Percentiles rank a stretch among this genome's conserved stretches.
Evolutionary conservation across 2,797 vertebrate species (phyloP).

Genomic region (Bradypodion ventrale): DNA sequence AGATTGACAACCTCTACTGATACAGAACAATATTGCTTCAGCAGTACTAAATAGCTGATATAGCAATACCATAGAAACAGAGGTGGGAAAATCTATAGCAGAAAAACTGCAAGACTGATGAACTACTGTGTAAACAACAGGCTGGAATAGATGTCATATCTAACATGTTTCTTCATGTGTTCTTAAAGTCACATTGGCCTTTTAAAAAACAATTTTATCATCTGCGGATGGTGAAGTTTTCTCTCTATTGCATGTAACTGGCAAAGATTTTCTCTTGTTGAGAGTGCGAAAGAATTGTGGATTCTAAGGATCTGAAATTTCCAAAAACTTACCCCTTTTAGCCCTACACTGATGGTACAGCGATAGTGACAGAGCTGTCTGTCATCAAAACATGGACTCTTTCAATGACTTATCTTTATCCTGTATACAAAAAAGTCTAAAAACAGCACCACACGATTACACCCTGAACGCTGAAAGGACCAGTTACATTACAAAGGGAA

Average conservation of each 20-base stretch:
- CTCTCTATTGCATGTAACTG: neutral
- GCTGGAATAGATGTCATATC: neutral
- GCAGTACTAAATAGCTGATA: neutral
- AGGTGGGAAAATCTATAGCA: neutral
- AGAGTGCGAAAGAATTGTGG: neutral
- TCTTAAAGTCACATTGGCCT: neutral
- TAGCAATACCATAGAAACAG: neutral
- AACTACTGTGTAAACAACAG: neutral
- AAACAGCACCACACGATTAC: neutral
- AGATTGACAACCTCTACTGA: too few species aligned
- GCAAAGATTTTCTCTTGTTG: neutral
- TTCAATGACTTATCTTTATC: too few species aligned
- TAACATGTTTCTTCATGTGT: neutral
- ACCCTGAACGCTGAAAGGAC: neutral
- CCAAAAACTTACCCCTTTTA: neutral
- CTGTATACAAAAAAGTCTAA: neutral
- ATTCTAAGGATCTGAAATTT: neutral
- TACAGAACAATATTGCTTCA: neutral
- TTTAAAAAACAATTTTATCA: neutral
- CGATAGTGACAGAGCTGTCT: neutral
- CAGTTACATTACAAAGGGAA: neutral
- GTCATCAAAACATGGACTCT: neutral
- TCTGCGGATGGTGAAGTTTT: neutral
- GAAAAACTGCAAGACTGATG: neutral
- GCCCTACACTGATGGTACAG: neutral